Base-by-base conservation (phyloP, 2,797 vertebrate species). In the Acanthiza pusilla region DNA sequence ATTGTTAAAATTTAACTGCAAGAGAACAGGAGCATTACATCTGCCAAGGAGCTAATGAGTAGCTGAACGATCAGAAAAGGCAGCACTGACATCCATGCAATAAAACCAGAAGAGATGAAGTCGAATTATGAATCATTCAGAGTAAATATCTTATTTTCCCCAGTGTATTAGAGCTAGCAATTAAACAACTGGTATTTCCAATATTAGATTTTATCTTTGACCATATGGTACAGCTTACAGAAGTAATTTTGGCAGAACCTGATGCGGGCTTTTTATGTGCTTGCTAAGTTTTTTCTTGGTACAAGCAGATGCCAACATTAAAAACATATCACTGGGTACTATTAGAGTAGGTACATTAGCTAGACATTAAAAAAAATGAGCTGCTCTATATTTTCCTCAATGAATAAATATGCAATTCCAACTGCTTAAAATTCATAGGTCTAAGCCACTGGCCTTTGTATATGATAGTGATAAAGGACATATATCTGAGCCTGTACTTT, bases 151-250 rank as follows among this genome's bases (percentile, higher is more conserved):
- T 82, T 87, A 55, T 89, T 89, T 89, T 62, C 92, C 82, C 65
- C n/a, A 55, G 50, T 55, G 66, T 85, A 89, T 89, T 94, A 86
- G 54, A 88, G 62, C 58, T 75, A 93, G 75, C 87, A 91, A 85
- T 92, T 78, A 93, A 94, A 95, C 72, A 89, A 92, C 43, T 80
- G 84, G 50, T 91, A 91, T 93, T 94, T 88, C 91, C 85, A 96
- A 58, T 91, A 96, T 92, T 94, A 92, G 75, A 68, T 96, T 95
- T 94, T 95, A 68, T 92, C 76, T 91, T 89, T 85, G 87, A 83
- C 89, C 94, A 96, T 91, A 96, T 89, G 89, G 89, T 83, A 38
- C 65, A 91, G 77, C 65, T 95, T 84, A 83, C 58, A 94, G 82
- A 91, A 78, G 66, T 78, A 89, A 89, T 95, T 95, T 89, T 90